Conservation (phyloP, 2,888 invertebrate genomes). For the Agriotes lineatus region DNA sequence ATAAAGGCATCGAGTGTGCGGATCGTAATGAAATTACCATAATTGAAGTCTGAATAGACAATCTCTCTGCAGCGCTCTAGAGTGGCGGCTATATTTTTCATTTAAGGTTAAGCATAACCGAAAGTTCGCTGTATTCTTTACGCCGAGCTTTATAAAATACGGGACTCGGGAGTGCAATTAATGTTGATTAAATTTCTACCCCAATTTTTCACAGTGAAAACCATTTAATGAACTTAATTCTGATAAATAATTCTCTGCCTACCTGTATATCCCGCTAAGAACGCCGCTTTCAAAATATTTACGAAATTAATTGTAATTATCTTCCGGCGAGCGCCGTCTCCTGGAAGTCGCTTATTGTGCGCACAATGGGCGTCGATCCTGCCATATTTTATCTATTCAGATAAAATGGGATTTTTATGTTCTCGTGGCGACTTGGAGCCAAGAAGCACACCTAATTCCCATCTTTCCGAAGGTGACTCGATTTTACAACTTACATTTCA, state of each 20-base stretch:
- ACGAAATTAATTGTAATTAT: constrained; percentile 33
- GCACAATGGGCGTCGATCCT: constrained; percentile 16
- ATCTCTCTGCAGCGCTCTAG: constrained; percentile 18
- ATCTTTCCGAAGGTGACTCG: too few relatives aligned
- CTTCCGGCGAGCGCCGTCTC: constrained; percentile 16
- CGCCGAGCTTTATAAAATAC: constrained; percentile 45
- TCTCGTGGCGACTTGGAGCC: too few relatives aligned
- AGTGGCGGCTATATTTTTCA: constrained; percentile 37
- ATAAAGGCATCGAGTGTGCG: background rate
- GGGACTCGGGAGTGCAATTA: constrained; percentile 49
- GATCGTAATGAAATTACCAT: constrained; percentile 25
- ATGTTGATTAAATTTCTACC: constrained; percentile 51
- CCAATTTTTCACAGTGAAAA: constrained; percentile 50
- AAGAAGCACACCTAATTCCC: background rate
- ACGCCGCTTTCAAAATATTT: constrained; percentile 23
- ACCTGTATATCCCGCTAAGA: constrained; percentile 25
- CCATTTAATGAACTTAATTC: constrained; percentile 53
- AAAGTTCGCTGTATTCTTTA: constrained; percentile 41
- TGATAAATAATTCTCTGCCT: constrained; percentile 50
- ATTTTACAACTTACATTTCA: too few relatives aligned
- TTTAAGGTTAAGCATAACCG: constrained; percentile 42
- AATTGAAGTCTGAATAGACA: constrained; percentile 19
- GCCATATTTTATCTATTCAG: constrained; percentile 13
- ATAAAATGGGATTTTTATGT: background rate
- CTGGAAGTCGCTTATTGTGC: constrained; percentile 11